These are phyloP conservation scores for Drosophila pseudoananassae DNA, from an alignment of 1,140 invertebrate genomes.

Conservation along the genomic window DNA sequence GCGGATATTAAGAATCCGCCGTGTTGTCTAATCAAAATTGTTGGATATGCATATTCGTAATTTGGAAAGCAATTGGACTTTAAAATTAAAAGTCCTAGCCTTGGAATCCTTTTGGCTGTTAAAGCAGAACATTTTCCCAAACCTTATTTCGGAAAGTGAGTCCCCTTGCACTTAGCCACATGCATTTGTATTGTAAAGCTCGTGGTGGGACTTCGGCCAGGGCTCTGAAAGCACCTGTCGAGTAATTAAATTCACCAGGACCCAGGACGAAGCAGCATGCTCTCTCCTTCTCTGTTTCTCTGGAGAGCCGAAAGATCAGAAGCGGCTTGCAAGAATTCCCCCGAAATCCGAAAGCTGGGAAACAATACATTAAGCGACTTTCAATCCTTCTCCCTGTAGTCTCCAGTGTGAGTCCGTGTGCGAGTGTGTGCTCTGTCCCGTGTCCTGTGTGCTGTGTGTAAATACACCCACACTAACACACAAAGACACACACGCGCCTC, in stretches of 20 bases:
- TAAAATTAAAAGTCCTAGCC: no score
- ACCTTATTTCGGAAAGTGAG: no score
- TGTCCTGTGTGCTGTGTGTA: conserved; percentile 4
- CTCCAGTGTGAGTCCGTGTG: not conserved
- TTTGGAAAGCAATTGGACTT: no score
- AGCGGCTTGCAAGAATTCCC: conserved; percentile 7
- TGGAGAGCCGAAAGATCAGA: not conserved
- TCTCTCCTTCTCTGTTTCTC: no score
- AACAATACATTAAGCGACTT: conserved; percentile 61
- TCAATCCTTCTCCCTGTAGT: conserved; percentile 40
- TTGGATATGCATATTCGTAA: no score
- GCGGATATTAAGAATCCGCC: no score
- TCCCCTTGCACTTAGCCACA: no score
- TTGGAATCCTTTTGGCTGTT: no score
- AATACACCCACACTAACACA: conserved; percentile 8
- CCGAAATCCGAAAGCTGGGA: conserved; percentile 27
- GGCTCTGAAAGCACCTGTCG: conserved; percentile 40
- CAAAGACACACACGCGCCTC: conserved; percentile 7
- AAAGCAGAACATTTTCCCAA: no score
- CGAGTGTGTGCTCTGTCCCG: not conserved
- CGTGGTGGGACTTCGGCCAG: not conserved
- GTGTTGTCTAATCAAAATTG: no score
- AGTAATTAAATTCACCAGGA: conserved; percentile 33
- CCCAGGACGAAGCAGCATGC: not conserved
- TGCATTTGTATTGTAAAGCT: not conserved